Base-by-base conservation (phyloP, 2,113 vertebrate genomes). In the Clinocottus analis region DNA sequence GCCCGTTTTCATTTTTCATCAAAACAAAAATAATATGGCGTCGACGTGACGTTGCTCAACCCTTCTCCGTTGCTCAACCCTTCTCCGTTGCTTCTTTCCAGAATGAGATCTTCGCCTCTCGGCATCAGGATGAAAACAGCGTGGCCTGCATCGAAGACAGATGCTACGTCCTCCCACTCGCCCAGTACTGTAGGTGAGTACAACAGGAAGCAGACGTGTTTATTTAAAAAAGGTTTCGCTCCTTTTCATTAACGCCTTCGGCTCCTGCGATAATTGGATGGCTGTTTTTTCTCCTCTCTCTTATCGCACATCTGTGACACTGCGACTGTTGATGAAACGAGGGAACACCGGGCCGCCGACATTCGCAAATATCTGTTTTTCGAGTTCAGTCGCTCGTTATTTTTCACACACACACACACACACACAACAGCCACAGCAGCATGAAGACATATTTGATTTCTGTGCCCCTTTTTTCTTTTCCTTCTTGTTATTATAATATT, bases 111-210 rank as follows among this genome's bases (percentile, higher is more conserved):
- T 99, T 99, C 73, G 98, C 98, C 7, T 99, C 98, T 63, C 95
- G 97, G 86, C 98, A 99, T 94, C 98, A 99, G 93, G 98, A 99
- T 41, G 98, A 99, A 87, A 99, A 99, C 93, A 99, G 98, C n/a
- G 97, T 99, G 75, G 98, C 98, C 91, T 99, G 98, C 93, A 99
- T 99, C 17, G 98, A 99, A 91, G 98, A 99, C 90, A 96, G 98
- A 89, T 99, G 98, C 94, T 99, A 99, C 0, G 98, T 99, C 81
- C 95, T 99, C 93, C 99, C 98, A 80, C 95, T 99, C 87, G 97
- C 98, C 68, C 97, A 99, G 95, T 99, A 99, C 96, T 99, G 98
- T 96, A 97, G 98, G 98, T 99, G 59, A 95, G 93, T 89, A 45
- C 12, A 43, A 14, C 64, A 14, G 23, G 33, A 53, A n/a, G 41